phyloP scores from a whole-genome alignment of 2,888 invertebrate species.

The Hermaeophaga mercurialis region DNA sequence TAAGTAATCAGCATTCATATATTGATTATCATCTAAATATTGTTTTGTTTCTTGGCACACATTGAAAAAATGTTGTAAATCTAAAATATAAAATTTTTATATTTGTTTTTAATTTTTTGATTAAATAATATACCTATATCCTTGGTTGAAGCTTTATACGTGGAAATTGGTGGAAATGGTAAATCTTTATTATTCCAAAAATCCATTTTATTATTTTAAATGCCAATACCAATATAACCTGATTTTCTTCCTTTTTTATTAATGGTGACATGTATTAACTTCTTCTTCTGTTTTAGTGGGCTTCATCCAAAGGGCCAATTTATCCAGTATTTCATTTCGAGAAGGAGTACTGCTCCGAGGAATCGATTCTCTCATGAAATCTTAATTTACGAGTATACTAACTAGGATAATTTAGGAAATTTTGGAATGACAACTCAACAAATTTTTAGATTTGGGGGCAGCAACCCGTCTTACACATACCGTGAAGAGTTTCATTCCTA shows the following conservation, averaged over 20 bases:
- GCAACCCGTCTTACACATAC: too few species aligned
- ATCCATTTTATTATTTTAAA: conserved; percentile 33
- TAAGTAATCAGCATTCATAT: conserved; percentile 55
- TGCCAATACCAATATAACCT: background rate
- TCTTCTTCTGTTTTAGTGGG: background rate
- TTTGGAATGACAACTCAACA: too few species aligned
- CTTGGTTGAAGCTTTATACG: conserved; percentile 34
- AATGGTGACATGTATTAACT: background rate
- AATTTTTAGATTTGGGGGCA: too few species aligned
- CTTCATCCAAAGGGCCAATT: background rate
- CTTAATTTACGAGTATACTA: too few species aligned
- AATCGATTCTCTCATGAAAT: too few species aligned
- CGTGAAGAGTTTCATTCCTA: too few species aligned
- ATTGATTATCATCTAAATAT: conserved; percentile 45
- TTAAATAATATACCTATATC: conserved; percentile 37
- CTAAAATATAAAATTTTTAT: conserved; percentile 35
- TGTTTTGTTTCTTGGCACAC: conserved; percentile 40
- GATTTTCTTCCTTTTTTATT: background rate
- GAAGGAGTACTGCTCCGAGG: too few species aligned
- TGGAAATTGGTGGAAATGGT: conserved; percentile 42
- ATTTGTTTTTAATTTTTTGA: too few species aligned
- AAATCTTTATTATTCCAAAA: conserved; percentile 45
- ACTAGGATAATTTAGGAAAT: too few species aligned
- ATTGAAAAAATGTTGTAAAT: conserved; percentile 37
- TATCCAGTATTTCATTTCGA: too few species aligned